Base-by-base conservation (phyloP, 2,113 vertebrate genomes). In the Chloebia gouldiae region DNA sequence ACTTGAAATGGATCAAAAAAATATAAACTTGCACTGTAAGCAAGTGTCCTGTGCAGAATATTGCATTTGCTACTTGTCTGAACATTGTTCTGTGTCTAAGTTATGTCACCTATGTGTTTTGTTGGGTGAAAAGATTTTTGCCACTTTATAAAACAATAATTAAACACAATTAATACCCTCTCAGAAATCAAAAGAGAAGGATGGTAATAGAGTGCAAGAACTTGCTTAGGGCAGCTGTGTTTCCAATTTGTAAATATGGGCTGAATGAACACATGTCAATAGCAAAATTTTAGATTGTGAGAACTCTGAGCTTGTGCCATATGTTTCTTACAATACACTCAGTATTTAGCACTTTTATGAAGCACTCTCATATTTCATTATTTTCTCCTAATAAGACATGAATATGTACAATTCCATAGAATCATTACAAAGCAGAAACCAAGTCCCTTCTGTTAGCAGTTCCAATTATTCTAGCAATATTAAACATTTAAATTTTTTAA, bases 11-110 rank as follows among this genome's bases (percentile, higher is more conserved):
- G 21, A 44, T 37, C 27, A 78, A n/a, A 53, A 77, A 87, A 86
- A 53, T 0, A 53, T 1, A 3, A 81, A 44, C 9, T 15, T 40
- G 16, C 1, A 9, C 22, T 3, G 2, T 2, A 3, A 2, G 11
- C 31, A 49, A 17, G 33, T 6, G 50, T 18, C 35, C 50, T 40
- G 5, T 21, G n/a, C 5, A 54, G n/a, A 15, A 60, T 42, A 31
- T 37, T 66, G 22, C 40, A 23, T 23, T 78, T 73, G 39, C 54
- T 45, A 6, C n/a, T 61, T 22, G 44, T 2, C 50, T 81, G 31
- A 63, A n/a, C 40, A 10, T 18, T 17, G 30, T 9, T 63, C 51
- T 81, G 19, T 51, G 15, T 13, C 16, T 28, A 37, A 59, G 51
- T 50, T 35, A 18, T 5, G 1, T 18, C 35, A 53, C 28, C 42